Percentiles rank a stretch among this genome's conserved stretches.
Evolutionary conservation across 2,113 vertebrate species (phyloP).

Genomic region (Pelodiscus sinensis): DNA sequence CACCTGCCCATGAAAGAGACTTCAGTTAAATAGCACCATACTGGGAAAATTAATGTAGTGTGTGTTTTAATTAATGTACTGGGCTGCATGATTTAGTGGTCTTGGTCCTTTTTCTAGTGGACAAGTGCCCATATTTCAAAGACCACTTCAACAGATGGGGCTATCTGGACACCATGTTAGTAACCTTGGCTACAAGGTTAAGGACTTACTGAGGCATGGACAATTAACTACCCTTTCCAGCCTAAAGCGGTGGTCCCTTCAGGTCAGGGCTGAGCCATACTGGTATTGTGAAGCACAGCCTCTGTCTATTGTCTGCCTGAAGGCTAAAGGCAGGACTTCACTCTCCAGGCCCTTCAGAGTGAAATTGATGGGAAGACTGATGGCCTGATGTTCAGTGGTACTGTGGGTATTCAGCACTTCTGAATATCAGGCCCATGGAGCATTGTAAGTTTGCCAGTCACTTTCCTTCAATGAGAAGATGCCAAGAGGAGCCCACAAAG

Average conservation of each 20-base stretch:
- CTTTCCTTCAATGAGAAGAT: background rate
- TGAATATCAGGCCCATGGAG: background rate
- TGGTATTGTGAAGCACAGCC: background rate
- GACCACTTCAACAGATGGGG: rapidly evolving
- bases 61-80: rapidly evolving
- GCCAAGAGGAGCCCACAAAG: rapidly evolving
- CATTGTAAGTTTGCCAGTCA: background rate
- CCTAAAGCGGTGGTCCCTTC: background rate
- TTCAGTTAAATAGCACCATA: background rate
- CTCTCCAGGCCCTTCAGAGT: background rate
- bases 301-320: background rate
- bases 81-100: background rate
- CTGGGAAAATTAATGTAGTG: background rate
- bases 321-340: background rate
- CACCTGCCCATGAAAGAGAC: background rate
- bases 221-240: background rate
- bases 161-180: background rate
- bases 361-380: background rate
- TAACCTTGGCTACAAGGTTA: rapidly evolving
- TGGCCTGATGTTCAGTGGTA: background rate
- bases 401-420: background rate
- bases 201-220: background rate
- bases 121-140: background rate
- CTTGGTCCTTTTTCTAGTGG: background rate
- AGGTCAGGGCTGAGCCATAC: too few species aligned